Evolutionary conservation across 2,888 invertebrate genomes (phyloP).

Genomic region (Sminthurinus aureus): DNA sequence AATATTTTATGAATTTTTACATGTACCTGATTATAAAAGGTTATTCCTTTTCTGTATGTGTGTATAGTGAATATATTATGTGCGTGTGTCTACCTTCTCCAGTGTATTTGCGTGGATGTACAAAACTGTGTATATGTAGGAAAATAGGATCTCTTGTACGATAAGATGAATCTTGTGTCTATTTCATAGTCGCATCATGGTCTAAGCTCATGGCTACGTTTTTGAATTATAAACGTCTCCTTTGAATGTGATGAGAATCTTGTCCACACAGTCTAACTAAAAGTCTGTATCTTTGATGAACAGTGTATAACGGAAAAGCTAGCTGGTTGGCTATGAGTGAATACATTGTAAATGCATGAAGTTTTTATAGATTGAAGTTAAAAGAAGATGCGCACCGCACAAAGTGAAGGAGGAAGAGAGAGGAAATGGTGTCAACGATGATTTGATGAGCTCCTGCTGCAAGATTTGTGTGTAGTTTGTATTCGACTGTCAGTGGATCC

Average conservation of each 20-base stretch:
- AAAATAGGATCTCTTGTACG: conserved; percentile 10
- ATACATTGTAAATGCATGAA: conserved; percentile 4
- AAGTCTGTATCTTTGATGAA: conserved; percentile 10
- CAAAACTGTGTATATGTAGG: not conserved
- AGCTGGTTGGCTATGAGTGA: not conserved
- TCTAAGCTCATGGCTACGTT: conserved; percentile 11
- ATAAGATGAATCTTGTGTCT: conserved; percentile 12
- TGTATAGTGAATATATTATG: no score
- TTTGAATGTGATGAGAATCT: conserved; percentile 27
- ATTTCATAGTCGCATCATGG: conserved; percentile 4
- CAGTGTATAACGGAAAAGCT: not conserved
- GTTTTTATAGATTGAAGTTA: conserved; percentile 9
- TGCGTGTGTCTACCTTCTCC: not conserved
- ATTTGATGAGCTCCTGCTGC: conserved; percentile 14
- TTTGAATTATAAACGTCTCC: conserved; percentile 27
- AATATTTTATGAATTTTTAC: conserved; percentile 4
- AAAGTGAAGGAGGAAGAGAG: conserved; percentile 12
- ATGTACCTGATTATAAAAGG: not conserved
- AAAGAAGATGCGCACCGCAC: not conserved
- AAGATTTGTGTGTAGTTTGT: conserved; percentile 20
- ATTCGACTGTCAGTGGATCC: not conserved
- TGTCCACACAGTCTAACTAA: not conserved
- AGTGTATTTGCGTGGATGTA: not conserved
- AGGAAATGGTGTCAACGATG: conserved; percentile 16
- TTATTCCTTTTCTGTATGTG: not conserved